These are phyloP conservation scores for Scaptomyza pallida DNA, from an alignment of 1,140 invertebrate species.

Conservation along the genomic window DNA sequence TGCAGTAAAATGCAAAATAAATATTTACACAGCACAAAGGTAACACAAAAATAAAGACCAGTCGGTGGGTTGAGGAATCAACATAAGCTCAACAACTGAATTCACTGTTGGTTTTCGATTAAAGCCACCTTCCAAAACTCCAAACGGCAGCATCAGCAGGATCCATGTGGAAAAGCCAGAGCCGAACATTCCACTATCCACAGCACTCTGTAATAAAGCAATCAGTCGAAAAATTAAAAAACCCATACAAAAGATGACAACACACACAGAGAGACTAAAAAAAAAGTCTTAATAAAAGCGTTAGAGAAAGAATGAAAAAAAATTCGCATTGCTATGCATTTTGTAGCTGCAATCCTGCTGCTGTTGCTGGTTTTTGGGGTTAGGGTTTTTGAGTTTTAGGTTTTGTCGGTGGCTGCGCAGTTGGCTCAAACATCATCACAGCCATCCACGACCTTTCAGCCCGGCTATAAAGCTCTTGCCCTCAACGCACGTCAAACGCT, in stretches of 20 bases:
- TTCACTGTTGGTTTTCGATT: constrained; percentile 32
- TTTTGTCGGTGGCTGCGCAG: constrained; percentile 6
- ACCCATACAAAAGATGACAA: constrained; percentile 48
- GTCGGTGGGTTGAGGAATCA: not conserved
- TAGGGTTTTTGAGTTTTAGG: constrained; percentile 3
- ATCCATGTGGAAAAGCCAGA: constrained; percentile 4
- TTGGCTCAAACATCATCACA: constrained; percentile 41
- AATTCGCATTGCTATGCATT: constrained; percentile 34
- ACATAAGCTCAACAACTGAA: not conserved
- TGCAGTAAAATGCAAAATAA: constrained; percentile 2
- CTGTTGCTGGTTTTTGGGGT: not conserved
- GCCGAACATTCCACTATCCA: constrained; percentile 1
- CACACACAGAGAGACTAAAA: constrained; percentile 10
- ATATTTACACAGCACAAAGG: constrained; percentile 1
- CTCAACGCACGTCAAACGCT: constrained; percentile 25
- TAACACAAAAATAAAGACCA: not conserved
- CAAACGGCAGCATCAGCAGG: not conserved
- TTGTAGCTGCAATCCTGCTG: constrained; percentile 38
- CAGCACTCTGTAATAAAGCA: constrained; percentile 54
- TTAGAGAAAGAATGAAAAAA: constrained; percentile 13
- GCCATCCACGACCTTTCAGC: constrained; percentile 34
- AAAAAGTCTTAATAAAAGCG: constrained; percentile 10
- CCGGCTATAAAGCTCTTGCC: not conserved
- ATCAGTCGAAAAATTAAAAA: constrained; percentile 63
- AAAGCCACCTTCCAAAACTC: not conserved